These are phyloP conservation scores for Eudyptes chrysolophus DNA, from an alignment of 2,113 vertebrate genomes.

Conservation along the genomic window DNA sequence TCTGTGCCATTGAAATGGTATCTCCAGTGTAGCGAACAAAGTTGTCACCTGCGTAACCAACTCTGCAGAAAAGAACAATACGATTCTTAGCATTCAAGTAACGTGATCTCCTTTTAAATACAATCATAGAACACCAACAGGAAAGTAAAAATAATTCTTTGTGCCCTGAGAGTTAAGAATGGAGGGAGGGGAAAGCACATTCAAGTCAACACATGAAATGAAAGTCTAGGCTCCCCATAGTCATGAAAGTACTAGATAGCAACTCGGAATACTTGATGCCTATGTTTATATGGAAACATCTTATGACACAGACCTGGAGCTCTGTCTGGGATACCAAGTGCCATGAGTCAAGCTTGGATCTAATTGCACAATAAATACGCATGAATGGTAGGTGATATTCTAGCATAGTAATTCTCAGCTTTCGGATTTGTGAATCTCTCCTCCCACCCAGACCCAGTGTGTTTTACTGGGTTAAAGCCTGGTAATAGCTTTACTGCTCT, in stretches of 20 bases:
- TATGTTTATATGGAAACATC: not conserved
- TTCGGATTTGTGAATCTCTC: not conserved
- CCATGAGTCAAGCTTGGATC: not conserved
- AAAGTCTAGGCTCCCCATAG: not conserved
- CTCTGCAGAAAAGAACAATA: conserved; percentile 75
- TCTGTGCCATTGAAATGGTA: conserved; percentile 96
- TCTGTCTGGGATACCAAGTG: not conserved
- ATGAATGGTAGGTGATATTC: not conserved
- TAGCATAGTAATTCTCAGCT: not conserved
- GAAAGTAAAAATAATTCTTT: not conserved
- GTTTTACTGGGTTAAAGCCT: not conserved
- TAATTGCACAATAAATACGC: not conserved
- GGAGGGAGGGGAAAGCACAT: not conserved
- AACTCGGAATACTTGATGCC: not conserved
- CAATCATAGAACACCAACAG: not conserved
- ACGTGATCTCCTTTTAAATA: not conserved
- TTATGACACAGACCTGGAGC: not conserved
- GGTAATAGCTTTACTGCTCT: not conserved
- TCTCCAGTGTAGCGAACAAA: conserved; percentile 92
- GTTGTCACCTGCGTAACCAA: conserved; percentile 96
- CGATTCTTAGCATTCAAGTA: not conserved
- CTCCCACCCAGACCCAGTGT: not conserved
- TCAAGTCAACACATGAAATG: not conserved
- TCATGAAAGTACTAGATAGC: not conserved
- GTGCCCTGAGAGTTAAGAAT: not conserved